These are phyloP conservation scores for Hypsibius dujardini DNA, from an alignment of 1,140 invertebrate genomes.

Conservation along the genomic window DNA sequence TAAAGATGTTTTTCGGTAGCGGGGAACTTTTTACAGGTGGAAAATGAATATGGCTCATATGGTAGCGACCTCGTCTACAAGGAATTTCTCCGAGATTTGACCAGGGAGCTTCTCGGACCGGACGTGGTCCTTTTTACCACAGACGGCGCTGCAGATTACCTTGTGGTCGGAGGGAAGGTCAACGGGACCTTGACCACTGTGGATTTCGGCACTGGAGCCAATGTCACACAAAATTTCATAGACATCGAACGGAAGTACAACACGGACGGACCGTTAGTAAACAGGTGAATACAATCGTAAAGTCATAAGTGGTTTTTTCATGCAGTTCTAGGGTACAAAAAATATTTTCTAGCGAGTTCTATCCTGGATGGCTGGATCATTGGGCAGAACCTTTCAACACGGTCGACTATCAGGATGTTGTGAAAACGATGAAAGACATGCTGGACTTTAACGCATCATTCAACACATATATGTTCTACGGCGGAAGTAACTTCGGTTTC, in stretches of 20 bases:
- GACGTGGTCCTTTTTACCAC: constrained; percentile 63
- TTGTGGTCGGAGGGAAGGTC: constrained; percentile 46
- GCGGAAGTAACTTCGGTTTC: constrained; percentile 13
- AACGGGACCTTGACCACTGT: constrained; percentile 45
- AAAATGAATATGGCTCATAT: constrained; percentile 65
- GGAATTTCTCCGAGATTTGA: constrained; percentile 18
- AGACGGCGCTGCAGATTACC: constrained; percentile 40
- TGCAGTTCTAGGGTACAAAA: no score
- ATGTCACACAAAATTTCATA: constrained; percentile 32
- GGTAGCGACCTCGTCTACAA: constrained; percentile 24
- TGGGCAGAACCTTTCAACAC: constrained; percentile 52
- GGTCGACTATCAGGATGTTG: constrained; percentile 37
- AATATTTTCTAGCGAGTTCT: constrained; percentile 50
- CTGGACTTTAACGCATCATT: constrained; percentile 48
- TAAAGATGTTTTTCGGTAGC: constrained; percentile 31
- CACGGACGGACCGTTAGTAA: constrained; percentile 12
- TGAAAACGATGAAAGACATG: constrained; percentile 45
- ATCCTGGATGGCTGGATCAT: constrained; percentile 65
- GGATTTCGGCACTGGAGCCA: constrained; percentile 20
- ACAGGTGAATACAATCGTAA: no score
- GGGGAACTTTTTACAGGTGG: constrained; percentile 41
- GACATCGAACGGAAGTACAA: constrained; percentile 36
- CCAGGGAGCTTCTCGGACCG: constrained; percentile 28
- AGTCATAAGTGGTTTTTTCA: no score
- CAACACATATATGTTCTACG: constrained; percentile 52